Conservation (phyloP, 2,113 vertebrate species). For the Electrona antarctica region DNA sequence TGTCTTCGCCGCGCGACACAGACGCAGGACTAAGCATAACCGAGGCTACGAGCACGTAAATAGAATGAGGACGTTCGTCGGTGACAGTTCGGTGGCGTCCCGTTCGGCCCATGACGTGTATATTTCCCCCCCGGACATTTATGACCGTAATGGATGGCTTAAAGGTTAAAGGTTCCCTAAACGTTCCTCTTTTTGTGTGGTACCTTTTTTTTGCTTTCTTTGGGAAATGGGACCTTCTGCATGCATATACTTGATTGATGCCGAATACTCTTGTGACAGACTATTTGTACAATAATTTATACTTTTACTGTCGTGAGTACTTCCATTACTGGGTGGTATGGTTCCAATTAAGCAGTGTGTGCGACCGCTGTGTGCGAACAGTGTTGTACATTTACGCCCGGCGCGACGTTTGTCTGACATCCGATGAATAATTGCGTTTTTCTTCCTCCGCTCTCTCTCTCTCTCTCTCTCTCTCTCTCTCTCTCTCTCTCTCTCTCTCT, state of each 20-base stretch:
- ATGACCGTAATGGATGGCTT: constrained; percentile 71
- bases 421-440: constrained; percentile 46
- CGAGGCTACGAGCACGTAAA: constrained; percentile 48
- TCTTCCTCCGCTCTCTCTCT: neutral
- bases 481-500: no score
- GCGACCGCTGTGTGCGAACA: no score
- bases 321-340: constrained; percentile 28
- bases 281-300: neutral
- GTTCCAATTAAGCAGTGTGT: constrained; percentile 71
- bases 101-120: constrained; percentile 59
- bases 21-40: no score
- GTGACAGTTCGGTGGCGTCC: constrained; percentile 48
- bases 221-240: no score
- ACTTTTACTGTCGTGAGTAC: no score
- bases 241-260: no score
- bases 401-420: constrained; percentile 49
- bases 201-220: constrained; percentile 16
- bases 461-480: neutral
- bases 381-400: constrained; percentile 50
- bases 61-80: constrained; percentile 59
- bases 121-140: constrained; percentile 65
- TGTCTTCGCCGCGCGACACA: no score
- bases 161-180: constrained; percentile 64
- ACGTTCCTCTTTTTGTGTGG: constrained; percentile 58
- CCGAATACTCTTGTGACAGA: no score